Conservation (phyloP, 2,888 invertebrate genomes). For the Nomada lathburiana region DNA sequence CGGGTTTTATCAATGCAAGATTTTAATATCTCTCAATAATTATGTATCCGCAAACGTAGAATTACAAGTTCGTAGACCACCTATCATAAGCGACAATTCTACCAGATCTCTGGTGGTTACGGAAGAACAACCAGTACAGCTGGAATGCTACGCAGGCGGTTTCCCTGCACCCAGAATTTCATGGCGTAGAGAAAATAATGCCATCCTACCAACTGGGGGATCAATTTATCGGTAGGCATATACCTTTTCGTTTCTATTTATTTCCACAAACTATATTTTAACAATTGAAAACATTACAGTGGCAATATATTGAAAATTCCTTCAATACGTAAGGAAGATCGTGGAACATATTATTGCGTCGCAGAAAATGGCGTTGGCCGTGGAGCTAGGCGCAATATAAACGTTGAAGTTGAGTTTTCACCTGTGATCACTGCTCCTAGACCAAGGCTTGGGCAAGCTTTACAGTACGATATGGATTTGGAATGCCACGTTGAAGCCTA, state of each 20-base stretch:
- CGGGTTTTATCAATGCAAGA: conserved; percentile 94
- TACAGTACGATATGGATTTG: conserved; percentile 97
- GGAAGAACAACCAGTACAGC: conserved; percentile 90
- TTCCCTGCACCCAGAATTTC: conserved; percentile 94
- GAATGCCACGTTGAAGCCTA: conserved; percentile 98
- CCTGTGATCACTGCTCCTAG: conserved; percentile 94
- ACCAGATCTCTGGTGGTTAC: conserved; percentile 93
- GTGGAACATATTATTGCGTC: conserved; percentile 97
- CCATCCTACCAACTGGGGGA: conserved; percentile 95
- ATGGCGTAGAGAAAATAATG: conserved; percentile 97
- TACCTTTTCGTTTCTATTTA: background rate
- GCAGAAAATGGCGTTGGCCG: conserved; percentile 95
- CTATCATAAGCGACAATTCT: conserved; percentile 96
- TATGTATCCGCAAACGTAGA: conserved; percentile 94
- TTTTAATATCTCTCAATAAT: conserved; percentile 92
- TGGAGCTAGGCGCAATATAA: conserved; percentile 93
- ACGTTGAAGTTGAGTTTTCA: conserved; percentile 95
- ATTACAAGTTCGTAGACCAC: conserved; percentile 93
- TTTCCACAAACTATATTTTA: background rate
- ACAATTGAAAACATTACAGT: conserved; percentile 84
- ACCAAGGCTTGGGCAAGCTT: conserved; percentile 93
- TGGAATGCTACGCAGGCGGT: conserved; percentile 95
- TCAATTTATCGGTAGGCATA: conserved; percentile 88
- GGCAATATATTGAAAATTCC: conserved; percentile 93
- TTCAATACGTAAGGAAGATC: conserved; percentile 93